Evolutionary conservation across 2,888 invertebrate genomes (phyloP), one percentile per base, ranked within the genome.

Genomic region (Hipparchia semele): DNA sequence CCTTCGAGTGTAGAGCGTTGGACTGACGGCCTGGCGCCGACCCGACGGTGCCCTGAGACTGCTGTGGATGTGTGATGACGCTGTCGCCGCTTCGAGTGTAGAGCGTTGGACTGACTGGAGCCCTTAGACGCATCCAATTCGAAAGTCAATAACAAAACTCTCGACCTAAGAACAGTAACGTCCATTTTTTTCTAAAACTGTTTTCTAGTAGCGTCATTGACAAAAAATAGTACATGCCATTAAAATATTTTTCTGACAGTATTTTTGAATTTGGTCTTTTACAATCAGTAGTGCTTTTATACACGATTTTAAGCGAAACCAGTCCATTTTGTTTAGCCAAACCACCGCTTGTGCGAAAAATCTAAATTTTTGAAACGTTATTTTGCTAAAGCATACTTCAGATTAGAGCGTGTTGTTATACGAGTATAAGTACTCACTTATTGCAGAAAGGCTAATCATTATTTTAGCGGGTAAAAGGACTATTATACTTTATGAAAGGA

Each of bases 281-380:
- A 93, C 90, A 91, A 91, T 86, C 86, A 83, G 92, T 93, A 93
- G 93, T 88, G 93, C 93, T 94, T 94, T 94, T 91, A 92, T 94
- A 93, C 85, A 89, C 83, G 83, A 86, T 90, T 88, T 93, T 92
- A 92, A 92, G 92, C 91, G 84, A 86, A 86, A 90, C 90, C 91
- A 87, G 93, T 94, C 94, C 94, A 94, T 94, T 92, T 94, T 93
- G 84, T 94, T 94, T 93, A 93, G 94, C 92, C 90, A 85, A 90
- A 89, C 89, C 89, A 90, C 89, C 88, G 92, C 92, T 91, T 93
- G 82, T 87, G 87, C 87, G 87, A 78, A 76, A 79, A 82, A 86
- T 87, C 87, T 84, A 90, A 87, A 87, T 84, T 89, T 87, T 87
- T 84, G 80, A 86, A 79, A 86, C 83, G 82, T 92, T 92, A 92